phyloP scores from a whole-genome alignment of 1,140 invertebrate genomes.

The Caenorhabditis inopinata region DNA sequence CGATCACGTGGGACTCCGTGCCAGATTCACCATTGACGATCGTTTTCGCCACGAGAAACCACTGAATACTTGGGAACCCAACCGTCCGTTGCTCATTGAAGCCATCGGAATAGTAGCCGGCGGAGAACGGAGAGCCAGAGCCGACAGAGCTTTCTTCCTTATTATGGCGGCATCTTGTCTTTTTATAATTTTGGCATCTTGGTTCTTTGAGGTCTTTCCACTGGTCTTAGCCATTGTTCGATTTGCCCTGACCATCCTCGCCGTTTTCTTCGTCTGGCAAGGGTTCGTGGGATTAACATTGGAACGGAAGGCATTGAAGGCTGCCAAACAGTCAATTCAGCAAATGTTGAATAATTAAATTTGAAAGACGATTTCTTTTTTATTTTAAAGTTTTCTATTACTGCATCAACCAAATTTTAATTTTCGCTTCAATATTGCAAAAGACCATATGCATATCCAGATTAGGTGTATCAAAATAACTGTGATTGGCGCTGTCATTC shows the following conservation, averaged over 20 bases:
- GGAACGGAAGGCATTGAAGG: constrained; percentile 67
- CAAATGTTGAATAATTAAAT: constrained; percentile 46
- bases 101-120: constrained; percentile 34
- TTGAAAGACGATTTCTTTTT: no score
- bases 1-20: constrained; percentile 57
- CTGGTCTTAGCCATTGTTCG: constrained; percentile 39
- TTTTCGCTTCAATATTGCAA: no score
- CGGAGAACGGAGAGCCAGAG: constrained; percentile 16
- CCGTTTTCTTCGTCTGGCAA: constrained; percentile 67
- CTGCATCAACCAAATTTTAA: no score
- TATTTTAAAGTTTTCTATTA: no score
- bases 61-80: constrained; percentile 28
- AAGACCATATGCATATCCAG: no score
- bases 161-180: constrained; percentile 24
- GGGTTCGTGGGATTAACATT: constrained; percentile 66
- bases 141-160: constrained; percentile 32
- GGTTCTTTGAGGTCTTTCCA: constrained; percentile 18
- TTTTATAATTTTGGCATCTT: constrained; percentile 21
- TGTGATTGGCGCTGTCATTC: no score
- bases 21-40: constrained; percentile 40
- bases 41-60: not conserved
- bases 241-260: constrained; percentile 62
- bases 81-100: constrained; percentile 37
- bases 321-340: constrained; percentile 65
- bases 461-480: no score